Evolutionary conservation across 2,113 vertebrate species (phyloP), one percentile per base, ranked within the genome.

Genomic region (Sorex araneus): DNA sequence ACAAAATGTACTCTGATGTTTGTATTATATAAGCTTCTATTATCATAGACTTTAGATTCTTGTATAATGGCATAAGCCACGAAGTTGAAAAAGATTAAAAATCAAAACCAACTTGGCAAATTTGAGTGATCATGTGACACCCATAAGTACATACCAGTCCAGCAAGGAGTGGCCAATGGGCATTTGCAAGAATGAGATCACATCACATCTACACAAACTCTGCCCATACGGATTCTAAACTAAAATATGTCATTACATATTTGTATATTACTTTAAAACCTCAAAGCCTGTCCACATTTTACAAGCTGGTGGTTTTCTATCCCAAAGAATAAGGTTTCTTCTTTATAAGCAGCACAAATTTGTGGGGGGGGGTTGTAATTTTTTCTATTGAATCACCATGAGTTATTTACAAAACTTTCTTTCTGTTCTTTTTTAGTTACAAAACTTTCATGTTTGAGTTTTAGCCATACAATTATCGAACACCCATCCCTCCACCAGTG

Each of bases 341-440:
- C 86, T 92, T 94, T 92, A 93, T 83, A 90, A 91, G 88, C 64
- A 85, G 60, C 66, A 83, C 88, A 86, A 94, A 94, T 92, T 71
- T 93, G n/a, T n/a, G n/a, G n/a, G n/a, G n/a, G 40, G 40, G 40
- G 40, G 40, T 40, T 40, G 40, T 40, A 40, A 40, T 40, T 40
- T 40, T 40, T 40, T 40, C n/a, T 40, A 40, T 40, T 40, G 40
- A 40, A 40, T 40, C 40, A 40, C 40, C 40, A 7, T 40, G 40
- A 40, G 7, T 40, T 40, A 40, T 3, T 40, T 40, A 40, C 40
- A 40, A 40, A 40, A 40, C 40, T 40, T 40, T 40, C 7, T n/a
- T n/a, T n/a, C n/a, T n/a, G n/a, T n/a, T n/a, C n/a, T n/a, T n/a
- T n/a, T n/a, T 40, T 40, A 40, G 40, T 40, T 40, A 40, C 40